phyloP scores from a whole-genome alignment of 2,797 vertebrate species.

The Alauda arvensis region DNA sequence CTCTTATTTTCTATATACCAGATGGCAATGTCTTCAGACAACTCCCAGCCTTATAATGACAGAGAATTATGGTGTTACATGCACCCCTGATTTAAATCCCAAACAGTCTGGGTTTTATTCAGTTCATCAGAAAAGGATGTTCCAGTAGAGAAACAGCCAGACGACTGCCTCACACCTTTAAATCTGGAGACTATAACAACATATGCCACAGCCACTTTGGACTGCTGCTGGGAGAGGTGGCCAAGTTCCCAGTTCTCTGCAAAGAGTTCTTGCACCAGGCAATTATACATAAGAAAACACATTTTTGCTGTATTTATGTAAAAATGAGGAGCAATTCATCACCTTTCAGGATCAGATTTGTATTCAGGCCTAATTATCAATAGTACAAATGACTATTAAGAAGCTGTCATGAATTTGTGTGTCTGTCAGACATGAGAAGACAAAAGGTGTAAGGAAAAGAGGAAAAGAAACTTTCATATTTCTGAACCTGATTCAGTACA shows the following conservation, averaged over 20 bases:
- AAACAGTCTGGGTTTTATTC: neutral
- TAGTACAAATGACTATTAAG: neutral
- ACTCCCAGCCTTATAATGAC: neutral
- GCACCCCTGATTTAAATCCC: neutral
- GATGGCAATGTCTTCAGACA: constrained; percentile 29
- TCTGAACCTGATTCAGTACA: neutral
- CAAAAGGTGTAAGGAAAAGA: neutral
- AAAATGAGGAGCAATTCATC: neutral
- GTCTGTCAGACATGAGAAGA: neutral
- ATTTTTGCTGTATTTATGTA: neutral
- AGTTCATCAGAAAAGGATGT: constrained; percentile 5
- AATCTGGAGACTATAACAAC: neutral
- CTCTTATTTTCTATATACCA: neutral
- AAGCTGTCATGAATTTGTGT: neutral
- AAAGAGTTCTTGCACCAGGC: neutral
- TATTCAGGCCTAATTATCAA: neutral
- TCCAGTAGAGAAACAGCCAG: neutral
- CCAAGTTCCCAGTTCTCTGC: neutral
- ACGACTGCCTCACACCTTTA: neutral
- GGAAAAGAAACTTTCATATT: neutral
- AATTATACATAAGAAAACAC: neutral
- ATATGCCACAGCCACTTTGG: neutral
- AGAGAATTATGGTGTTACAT: neutral
- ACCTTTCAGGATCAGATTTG: neutral
- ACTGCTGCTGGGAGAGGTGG: neutral